These are phyloP conservation scores for Acipenser oxyrinchus DNA, from an alignment of 2,797 vertebrate species.

Conservation along the genomic window DNA sequence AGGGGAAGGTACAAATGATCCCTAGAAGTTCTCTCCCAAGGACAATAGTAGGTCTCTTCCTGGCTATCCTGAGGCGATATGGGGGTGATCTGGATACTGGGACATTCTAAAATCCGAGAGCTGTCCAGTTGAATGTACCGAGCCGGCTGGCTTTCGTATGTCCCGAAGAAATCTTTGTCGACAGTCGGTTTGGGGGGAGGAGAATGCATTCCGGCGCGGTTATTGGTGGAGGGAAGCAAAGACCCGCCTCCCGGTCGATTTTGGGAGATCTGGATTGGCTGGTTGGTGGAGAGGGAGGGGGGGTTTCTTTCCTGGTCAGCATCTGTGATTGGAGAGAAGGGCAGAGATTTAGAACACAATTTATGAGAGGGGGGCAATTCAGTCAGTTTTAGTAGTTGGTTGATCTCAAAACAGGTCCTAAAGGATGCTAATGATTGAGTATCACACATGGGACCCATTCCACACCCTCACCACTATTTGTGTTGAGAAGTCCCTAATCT, in stretches of 20 bases:
- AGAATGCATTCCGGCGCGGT: constrained; percentile 83
- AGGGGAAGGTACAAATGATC: constrained; percentile 76
- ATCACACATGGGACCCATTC: too few relatives aligned
- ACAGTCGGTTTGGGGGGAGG: constrained; percentile 73
- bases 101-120: constrained; percentile 78
- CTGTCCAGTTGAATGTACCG: constrained; percentile 54
- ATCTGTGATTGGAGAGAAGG: constrained; percentile 33
- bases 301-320: constrained; percentile 35
- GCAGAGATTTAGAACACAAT: too few relatives aligned
- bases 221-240: constrained; percentile 34
- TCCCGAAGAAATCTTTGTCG: constrained; percentile 70
- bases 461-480: too few relatives aligned
- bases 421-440: too few relatives aligned
- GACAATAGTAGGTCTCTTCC: constrained; percentile 32
- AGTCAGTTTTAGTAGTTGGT: too few relatives aligned
- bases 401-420: too few relatives aligned
- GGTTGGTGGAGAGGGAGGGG: constrained; percentile 28
- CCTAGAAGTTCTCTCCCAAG: constrained; percentile 44
- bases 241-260: constrained; percentile 22
- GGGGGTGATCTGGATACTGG: constrained; percentile 89
- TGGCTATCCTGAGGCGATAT: constrained; percentile 75
- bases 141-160: constrained; percentile 80
- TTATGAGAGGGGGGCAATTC: too few relatives aligned
- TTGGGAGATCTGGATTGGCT: constrained; percentile 54
- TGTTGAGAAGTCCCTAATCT: too few relatives aligned